Percentiles rank a stretch among this genome's conserved stretches.
These are phyloP conservation scores for Stomorhina lunata DNA, from an alignment of 2,888 invertebrate genomes.

Conservation along the genomic window DNA sequence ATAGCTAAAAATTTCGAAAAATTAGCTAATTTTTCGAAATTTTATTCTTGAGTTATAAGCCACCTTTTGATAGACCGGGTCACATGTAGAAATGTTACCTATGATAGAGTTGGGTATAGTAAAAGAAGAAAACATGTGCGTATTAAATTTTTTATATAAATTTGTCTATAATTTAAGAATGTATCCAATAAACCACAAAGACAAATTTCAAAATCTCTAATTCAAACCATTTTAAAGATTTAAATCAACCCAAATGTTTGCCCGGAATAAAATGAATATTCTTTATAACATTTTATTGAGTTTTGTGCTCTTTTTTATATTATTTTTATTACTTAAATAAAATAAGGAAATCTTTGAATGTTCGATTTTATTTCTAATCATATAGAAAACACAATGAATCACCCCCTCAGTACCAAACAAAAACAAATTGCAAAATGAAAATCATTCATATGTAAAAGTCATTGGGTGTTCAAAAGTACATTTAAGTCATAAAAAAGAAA, in stretches of 20 bases:
- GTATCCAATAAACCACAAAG: too few species aligned
- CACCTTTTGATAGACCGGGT: too few species aligned
- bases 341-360: not conserved
- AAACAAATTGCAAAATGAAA: not conserved
- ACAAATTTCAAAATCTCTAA: too few species aligned
- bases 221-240: too few species aligned
- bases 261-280: not conserved
- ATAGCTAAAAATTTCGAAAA: too few species aligned
- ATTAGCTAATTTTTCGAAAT: too few species aligned
- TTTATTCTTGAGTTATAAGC: too few species aligned
- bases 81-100: too few species aligned
- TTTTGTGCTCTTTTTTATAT: not conserved
- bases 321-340: not conserved
- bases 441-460: conserved; percentile 4
- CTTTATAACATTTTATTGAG: not conserved
- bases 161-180: too few species aligned
- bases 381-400: not conserved
- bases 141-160: too few species aligned
- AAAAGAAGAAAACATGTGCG: too few species aligned
- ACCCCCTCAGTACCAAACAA: not conserved
- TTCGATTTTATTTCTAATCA: not conserved
- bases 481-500: conserved; percentile 49
- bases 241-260: not conserved
- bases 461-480: conserved; percentile 35
- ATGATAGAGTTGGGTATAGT: too few species aligned